Evolutionary conservation across 1,140 invertebrate genomes (phyloP), one percentile per base, ranked within the genome.

Genomic region (Melitaea cinxia): DNA sequence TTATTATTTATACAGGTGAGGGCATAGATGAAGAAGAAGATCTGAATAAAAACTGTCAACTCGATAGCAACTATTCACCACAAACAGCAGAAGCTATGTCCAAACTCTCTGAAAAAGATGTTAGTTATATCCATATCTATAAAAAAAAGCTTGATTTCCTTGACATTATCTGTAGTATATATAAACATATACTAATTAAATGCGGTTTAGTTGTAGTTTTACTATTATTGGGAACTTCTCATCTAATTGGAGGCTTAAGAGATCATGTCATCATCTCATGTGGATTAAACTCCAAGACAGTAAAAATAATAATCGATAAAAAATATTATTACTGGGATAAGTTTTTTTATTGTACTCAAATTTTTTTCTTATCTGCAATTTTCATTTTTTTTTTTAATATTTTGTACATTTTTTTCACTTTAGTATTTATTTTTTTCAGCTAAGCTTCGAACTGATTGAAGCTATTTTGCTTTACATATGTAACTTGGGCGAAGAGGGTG

Each of bases 391-490:
- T 39, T 17, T 53, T 17, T 39, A 30, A 33, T 33, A 12, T n/a
- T 9, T 7, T 33, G 3, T 12, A 10, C 4, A 28, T 28, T 2
- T 33, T 12, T 12, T 33, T 33, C 10, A 12, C 0, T 6, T 0
- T 10, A 7, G 9, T 9, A 19, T 2, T 2, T 7, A 2, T 30
- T 19, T 17, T 64, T 17, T 58, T 75, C 88, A 98, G 89, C 93
- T 98, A 54, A 96, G 95, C 73, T 98, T 98, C 88, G 98, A 99
- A 85, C 85, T 99, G 0, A 95, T 99, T 52, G 97, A 98, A 88
- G 92, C 95, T 0, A 80, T 99, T 0, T 86, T 99, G 2, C 79
- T 91, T 12, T 95, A 98, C 76, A 97, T 99, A 37, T 94, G 94
- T 68, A 84, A 86, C 0, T 92, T 96, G 54, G 91, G 93, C 33